A percentile compares a stretch with the other conserved stretches of the same genome.
Conservation (phyloP, 2,113 vertebrate genomes). For the Serilophus lunatus region DNA sequence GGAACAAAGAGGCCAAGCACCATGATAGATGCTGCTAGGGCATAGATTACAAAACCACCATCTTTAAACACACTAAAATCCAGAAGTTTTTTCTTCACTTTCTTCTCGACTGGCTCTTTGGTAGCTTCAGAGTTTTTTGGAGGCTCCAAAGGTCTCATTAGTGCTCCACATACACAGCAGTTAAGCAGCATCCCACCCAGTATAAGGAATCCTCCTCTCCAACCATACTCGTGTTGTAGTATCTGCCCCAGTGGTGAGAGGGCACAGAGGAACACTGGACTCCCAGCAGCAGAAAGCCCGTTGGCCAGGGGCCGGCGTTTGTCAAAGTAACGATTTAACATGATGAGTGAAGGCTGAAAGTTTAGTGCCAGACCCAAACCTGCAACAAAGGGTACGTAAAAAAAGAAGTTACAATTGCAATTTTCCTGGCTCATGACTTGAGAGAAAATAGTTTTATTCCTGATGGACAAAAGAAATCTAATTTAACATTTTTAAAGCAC, state of each 20-base stretch:
- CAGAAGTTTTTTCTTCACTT: slow-evolving; percentile 80
- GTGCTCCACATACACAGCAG: slow-evolving; percentile 90
- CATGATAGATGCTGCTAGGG: slow-evolving; percentile 90
- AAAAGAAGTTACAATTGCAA: not conserved
- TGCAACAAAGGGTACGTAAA: slow-evolving; percentile 33
- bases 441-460: not conserved
- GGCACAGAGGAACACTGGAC: slow-evolving; percentile 89
- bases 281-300: slow-evolving; percentile 90
- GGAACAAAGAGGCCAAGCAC: slow-evolving; percentile 95
- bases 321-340: slow-evolving; percentile 94
- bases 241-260: slow-evolving; percentile 91
- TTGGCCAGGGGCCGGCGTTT: slow-evolving; percentile 91
- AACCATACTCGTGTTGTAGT: slow-evolving; percentile 85
- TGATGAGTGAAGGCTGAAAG: slow-evolving; percentile 96
- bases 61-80: slow-evolving; percentile 90
- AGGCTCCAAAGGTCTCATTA: slow-evolving; percentile 86
- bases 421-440: not conserved
- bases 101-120: slow-evolving; percentile 22
- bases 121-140: slow-evolving; percentile 47
- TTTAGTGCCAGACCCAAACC: slow-evolving; percentile 93
- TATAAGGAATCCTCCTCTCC: slow-evolving; percentile 94
- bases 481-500: not conserved
- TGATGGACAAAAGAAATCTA: not conserved
- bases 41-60: slow-evolving; percentile 87
- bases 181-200: slow-evolving; percentile 90